Conservation (phyloP, 2,113 vertebrate species). For the Nyctibius bracteatus region DNA sequence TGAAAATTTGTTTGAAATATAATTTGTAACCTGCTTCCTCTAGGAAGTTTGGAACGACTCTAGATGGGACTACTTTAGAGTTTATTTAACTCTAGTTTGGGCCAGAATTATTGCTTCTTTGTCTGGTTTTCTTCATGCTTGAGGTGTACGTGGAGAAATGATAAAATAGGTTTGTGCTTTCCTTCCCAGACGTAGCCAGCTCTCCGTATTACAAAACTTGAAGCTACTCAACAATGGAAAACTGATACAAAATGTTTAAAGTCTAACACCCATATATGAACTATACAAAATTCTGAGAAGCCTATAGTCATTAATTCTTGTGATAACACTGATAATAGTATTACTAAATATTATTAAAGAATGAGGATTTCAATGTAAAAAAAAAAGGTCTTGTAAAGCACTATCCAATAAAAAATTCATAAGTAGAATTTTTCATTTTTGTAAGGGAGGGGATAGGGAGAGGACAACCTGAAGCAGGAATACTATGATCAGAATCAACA, state of each 20-base stretch:
- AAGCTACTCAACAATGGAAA: not conserved
- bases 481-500: not conserved
- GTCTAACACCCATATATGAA: not conserved
- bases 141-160: not conserved
- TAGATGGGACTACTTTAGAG: too few relatives aligned
- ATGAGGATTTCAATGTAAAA: not conserved
- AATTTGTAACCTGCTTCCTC: not conserved
- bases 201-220: not conserved
- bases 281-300: not conserved
- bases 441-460: not conserved
- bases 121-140: not conserved
- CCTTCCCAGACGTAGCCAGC: not conserved
- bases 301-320: not conserved
- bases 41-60: not conserved
- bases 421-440: not conserved
- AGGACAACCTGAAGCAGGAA: not conserved
- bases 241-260: not conserved
- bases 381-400: not conserved
- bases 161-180: not conserved
- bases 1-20: not conserved
- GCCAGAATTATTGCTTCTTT: not conserved
- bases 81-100: too few relatives aligned
- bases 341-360: not conserved
- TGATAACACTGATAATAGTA: not conserved
- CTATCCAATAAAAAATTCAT: not conserved